Percentiles rank a stretch among this genome's conserved stretches.
phyloP scores from a whole-genome alignment of 92 coral and sea anemone species.

The Actinernus sp. region DNA sequence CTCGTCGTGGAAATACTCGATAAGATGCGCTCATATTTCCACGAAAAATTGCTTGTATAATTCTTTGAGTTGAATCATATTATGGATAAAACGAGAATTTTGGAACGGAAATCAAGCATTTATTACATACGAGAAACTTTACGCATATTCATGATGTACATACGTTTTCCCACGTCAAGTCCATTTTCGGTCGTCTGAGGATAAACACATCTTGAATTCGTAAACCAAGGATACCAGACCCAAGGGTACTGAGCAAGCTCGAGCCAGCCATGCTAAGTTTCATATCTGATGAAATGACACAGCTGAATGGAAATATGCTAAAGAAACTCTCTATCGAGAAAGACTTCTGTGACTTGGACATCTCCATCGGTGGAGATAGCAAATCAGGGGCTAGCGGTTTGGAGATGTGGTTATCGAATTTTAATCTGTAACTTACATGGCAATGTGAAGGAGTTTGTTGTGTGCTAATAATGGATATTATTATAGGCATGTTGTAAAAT shows the following conservation, averaged over 20 bases:
- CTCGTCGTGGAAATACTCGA: too few species aligned
- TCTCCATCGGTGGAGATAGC: slow-evolving; percentile 1
- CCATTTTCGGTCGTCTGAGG: slow-evolving; percentile 72
- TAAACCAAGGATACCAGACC: slow-evolving; percentile 50
- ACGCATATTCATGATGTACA: slow-evolving; percentile 22
- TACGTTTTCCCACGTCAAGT: slow-evolving; percentile 83
- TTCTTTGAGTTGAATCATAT: too few species aligned
- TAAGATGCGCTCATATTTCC: too few species aligned
- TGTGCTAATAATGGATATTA: slow-evolving; percentile 39
- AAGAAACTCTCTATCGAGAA: slow-evolving; percentile 58
- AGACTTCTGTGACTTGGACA: neutral
- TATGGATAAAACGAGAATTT: too few species aligned
- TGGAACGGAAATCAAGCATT: too few species aligned
- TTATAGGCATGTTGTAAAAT: slow-evolving; percentile 59
- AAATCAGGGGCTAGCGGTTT: slow-evolving; percentile 49
- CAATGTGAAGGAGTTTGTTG: slow-evolving; percentile 19
- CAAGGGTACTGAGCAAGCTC: slow-evolving; percentile 52
- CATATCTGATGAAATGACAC: slow-evolving; percentile 68
- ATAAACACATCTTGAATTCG: slow-evolving; percentile 48
- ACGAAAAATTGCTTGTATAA: too few species aligned
- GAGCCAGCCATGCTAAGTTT: slow-evolving; percentile 54
- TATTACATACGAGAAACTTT: too few species aligned
- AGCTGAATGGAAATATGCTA: slow-evolving; percentile 75
- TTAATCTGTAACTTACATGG: slow-evolving; percentile 56
- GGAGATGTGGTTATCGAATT: slow-evolving; percentile 64